Base-by-base conservation (phyloP, 2,888 invertebrate species). In the Atethmia centrago region DNA sequence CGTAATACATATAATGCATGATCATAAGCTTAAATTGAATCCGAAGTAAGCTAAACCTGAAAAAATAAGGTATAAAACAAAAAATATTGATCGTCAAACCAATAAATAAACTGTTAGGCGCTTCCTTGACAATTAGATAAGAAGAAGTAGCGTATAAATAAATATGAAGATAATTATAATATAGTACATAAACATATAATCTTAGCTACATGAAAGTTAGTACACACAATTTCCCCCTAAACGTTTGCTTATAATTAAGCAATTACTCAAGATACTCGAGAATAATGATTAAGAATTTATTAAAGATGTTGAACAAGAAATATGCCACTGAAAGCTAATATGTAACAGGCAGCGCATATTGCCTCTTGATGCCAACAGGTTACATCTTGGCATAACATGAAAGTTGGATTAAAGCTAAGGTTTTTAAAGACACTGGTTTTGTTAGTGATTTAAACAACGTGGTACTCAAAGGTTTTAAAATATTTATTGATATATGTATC, bases 221-320 rank as follows among this genome's bases (percentile, higher is more conserved):
- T 31, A 58, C 21, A 73, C 56, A 53, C 40, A 28, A 58, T 31
- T 51, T 61, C 2, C 45, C 40, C 31, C 45, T 58, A 64, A 77
- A 79, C 40, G 59, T 73, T 73, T 79, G 58, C 45, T 31, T 40
- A 51, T 51, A 72, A 73, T 73, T 64, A 53, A 45, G 56, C 51
- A 47, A 53, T 79, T 79, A 73, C 42, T 25, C 21, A 53, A 53
- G 36, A 51, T 31, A 73, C 73, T 58, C 31, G 56, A 59, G 64
- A 73, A 53, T 47, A 64, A 77, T 40, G 51, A 59, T 77, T 77
- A 64, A 25, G 51, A 58, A 79, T 62, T 62, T 61, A 71, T 61
- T 47, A 53, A 71, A 55, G 71, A 55, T 53, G 53, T 71, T 61
- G n/a, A 79, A 79, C 72, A 78, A 25, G 79, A 51, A 51, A 64